Conservation (phyloP, 2,113 vertebrate species). For the Protobothrops mucrosquamatus region DNA sequence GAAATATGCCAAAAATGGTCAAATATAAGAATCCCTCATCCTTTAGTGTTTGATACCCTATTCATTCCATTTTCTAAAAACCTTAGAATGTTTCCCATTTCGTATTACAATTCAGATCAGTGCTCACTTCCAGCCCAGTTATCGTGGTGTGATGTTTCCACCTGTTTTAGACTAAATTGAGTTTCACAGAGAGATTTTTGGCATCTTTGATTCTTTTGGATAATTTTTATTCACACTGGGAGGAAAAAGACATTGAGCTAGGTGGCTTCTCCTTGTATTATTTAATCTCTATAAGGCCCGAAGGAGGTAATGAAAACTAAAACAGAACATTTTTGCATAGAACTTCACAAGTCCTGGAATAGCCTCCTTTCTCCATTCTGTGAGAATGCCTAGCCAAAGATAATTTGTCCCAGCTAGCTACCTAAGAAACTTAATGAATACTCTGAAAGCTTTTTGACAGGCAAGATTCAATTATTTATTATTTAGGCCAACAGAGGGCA, state of each 20-base stretch:
- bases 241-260: not conserved
- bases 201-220: not conserved
- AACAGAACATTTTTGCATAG: not conserved
- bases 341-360: not conserved
- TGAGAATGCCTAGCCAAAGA: not conserved
- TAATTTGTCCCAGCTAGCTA: not conserved
- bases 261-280: not conserved
- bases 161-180: not conserved
- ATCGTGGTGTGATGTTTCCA: not conserved
- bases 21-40: not conserved
- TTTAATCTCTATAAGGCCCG: not conserved
- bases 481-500: not conserved
- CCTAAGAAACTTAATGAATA: not conserved
- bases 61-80: not conserved
- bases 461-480: not conserved
- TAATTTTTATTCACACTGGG: not conserved
- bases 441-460: not conserved
- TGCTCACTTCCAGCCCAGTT: not conserved
- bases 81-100: not conserved
- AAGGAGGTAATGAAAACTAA: not conserved
- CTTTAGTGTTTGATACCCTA: not conserved
- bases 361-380: not conserved
- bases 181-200: not conserved
- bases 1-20: not conserved
- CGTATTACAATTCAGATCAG: not conserved